Conservation (phyloP, 2,888 invertebrate genomes). For the Prosopocoilus inquinatus region DNA sequence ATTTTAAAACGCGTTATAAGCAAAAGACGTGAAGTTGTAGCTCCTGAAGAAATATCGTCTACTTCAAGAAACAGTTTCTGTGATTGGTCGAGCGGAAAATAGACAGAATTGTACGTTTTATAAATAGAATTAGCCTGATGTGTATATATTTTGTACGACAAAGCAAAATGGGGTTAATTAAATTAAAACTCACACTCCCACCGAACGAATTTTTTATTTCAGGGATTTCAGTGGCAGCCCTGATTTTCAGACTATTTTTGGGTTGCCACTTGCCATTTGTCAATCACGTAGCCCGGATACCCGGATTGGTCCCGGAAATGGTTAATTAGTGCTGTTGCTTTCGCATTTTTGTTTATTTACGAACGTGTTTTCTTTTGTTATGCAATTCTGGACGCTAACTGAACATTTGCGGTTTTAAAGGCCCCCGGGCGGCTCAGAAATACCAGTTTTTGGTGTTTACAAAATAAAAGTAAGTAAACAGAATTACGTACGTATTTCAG, state of each 20-base stretch:
- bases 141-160: background rate
- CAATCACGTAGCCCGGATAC: constrained; percentile 42
- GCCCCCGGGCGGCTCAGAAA: background rate
- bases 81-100: constrained; percentile 38
- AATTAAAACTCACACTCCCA: constrained; percentile 6
- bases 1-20: constrained; percentile 48
- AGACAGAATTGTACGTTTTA: background rate
- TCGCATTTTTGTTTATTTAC: constrained; percentile 25
- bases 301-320: constrained; percentile 49
- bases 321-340: constrained; percentile 40
- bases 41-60: constrained; percentile 35
- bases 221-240: constrained; percentile 26
- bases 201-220: constrained; percentile 13
- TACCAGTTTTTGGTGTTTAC: constrained; percentile 6
- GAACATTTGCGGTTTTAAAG: background rate
- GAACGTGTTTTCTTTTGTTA: constrained; percentile 36
- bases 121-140: background rate
- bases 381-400: constrained; percentile 26
- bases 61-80: constrained; percentile 44
- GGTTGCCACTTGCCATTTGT: constrained; percentile 24
- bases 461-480: constrained; percentile 16
- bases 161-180: background rate
- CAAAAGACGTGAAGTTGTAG: constrained; percentile 44
- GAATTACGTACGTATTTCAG: constrained; percentile 13
- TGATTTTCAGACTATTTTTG: constrained; percentile 22